phyloP scores from a whole-genome alignment of 2,888 invertebrate species.

The Leptinotarsa tumamoca region DNA sequence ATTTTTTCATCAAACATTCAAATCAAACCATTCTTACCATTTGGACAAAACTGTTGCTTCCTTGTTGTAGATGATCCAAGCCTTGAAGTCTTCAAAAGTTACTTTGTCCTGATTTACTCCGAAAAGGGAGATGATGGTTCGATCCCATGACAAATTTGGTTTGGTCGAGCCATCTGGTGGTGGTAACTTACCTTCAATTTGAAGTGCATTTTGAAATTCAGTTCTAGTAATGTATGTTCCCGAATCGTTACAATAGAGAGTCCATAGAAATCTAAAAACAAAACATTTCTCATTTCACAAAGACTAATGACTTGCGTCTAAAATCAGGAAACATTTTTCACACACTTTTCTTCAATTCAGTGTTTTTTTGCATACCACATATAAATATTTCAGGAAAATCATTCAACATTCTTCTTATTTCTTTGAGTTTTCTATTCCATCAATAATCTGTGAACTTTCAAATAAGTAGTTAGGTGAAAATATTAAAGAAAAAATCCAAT shows the following conservation, averaged over 20 bases:
- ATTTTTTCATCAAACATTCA: too few species aligned
- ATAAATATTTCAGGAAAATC: too few species aligned
- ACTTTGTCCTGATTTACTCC: slow-evolving; percentile 69
- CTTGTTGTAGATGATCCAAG: slow-evolving; percentile 81
- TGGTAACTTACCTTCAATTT: slow-evolving; percentile 67
- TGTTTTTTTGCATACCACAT: too few species aligned
- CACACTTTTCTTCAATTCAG: too few species aligned
- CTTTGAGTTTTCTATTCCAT: too few species aligned
- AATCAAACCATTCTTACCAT: slow-evolving; percentile 69
- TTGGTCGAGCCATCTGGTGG: slow-evolving; percentile 48
- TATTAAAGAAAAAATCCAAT: too few species aligned
- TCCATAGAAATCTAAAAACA: slow-evolving; percentile 80
- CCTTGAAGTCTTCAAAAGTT: slow-evolving; percentile 80
- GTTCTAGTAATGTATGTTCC: slow-evolving; percentile 79
- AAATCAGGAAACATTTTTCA: too few species aligned
- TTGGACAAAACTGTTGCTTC: slow-evolving; percentile 83
- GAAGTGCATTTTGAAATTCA: slow-evolving; percentile 78
- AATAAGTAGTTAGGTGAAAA: too few species aligned
- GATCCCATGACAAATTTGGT: slow-evolving; percentile 63
- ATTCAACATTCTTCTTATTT: too few species aligned
- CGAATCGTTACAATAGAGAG: slow-evolving; percentile 85
- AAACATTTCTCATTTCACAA: background rate
- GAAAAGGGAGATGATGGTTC: slow-evolving; percentile 63
- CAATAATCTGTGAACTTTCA: too few species aligned
- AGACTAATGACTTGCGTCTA: background rate